Evolutionary conservation across 1,140 invertebrate species (phyloP).

Genomic region (Polypedilum pembai): DNA sequence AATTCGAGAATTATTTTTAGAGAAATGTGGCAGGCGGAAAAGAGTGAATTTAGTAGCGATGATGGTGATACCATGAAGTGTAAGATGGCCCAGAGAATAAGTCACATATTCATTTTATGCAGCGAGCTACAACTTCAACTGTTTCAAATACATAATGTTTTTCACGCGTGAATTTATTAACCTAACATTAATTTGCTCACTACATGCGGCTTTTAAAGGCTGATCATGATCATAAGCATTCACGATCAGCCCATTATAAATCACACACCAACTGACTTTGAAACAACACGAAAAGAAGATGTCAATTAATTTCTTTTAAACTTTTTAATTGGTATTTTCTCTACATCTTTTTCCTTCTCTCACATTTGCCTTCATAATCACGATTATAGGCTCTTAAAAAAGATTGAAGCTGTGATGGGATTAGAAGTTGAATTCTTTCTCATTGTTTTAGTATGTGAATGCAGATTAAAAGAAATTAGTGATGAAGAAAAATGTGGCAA

Average conservation of each 20-base stretch:
- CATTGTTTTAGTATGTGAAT: neutral
- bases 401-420: no score
- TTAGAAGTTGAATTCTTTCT: neutral
- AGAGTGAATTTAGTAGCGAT: neutral
- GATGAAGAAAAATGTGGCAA: conserved; percentile 7
- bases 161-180: no score
- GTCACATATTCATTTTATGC: neutral
- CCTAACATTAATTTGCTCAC: neutral
- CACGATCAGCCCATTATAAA: conserved; percentile 2
- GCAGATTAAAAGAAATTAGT: neutral
- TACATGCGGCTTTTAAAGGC: no score
- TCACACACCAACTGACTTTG: conserved; percentile 25
- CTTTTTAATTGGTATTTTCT: conserved; percentile 7
- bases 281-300: conserved; percentile 18
- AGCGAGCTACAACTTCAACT: no score
- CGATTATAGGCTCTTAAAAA: neutral
- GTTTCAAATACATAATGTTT: no score
- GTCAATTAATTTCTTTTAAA: conserved; percentile 19
- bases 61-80: conserved; percentile 26
- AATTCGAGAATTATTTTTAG: conserved; percentile 23
- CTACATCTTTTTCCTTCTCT: no score
- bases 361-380: neutral
- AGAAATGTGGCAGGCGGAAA: conserved; percentile 26
- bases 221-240: neutral
- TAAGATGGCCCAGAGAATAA: conserved; percentile 10